Conservation (phyloP, 2,888 invertebrate genomes). For the Xestia sexstrigata region DNA sequence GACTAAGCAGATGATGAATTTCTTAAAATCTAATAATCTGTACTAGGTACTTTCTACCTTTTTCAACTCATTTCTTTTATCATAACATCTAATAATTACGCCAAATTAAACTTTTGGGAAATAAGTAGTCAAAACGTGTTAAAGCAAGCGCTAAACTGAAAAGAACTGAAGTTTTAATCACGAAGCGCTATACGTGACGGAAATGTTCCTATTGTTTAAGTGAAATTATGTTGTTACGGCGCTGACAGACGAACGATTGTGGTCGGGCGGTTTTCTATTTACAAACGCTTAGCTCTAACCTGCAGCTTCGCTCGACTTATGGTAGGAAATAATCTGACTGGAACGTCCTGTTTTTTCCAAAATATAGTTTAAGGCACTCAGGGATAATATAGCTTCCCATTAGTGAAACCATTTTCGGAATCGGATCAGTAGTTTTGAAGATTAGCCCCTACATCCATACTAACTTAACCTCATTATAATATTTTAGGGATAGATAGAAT, state of each 20-base stretch:
- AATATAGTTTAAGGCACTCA: not conserved
- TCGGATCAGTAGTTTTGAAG: not conserved
- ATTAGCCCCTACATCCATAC: not conserved
- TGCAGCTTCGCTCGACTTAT: not conserved
- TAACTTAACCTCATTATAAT: not conserved
- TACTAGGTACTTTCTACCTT: not conserved
- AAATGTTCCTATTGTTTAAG: constrained; percentile 36
- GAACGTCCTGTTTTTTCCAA: not conserved
- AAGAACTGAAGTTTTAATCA: constrained; percentile 61
- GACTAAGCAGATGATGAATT: not conserved
- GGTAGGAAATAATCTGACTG: not conserved
- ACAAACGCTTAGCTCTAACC: not conserved
- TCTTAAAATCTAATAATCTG: not conserved
- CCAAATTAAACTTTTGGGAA: constrained; percentile 10
- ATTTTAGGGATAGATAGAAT: not conserved
- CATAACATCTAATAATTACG: constrained; percentile 1
- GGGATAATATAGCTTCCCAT: not conserved
- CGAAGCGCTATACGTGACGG: constrained; percentile 49
- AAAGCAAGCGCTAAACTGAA: constrained; percentile 34
- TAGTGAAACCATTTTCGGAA: not conserved
- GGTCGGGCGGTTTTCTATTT: constrained; percentile 2
- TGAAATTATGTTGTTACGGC: constrained; percentile 32
- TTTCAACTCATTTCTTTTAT: not conserved
- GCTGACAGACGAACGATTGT: constrained; percentile 7
- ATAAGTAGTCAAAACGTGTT: constrained; percentile 7